Conservation (phyloP, 2,888 invertebrate species). For the Brenthis hecate region DNA sequence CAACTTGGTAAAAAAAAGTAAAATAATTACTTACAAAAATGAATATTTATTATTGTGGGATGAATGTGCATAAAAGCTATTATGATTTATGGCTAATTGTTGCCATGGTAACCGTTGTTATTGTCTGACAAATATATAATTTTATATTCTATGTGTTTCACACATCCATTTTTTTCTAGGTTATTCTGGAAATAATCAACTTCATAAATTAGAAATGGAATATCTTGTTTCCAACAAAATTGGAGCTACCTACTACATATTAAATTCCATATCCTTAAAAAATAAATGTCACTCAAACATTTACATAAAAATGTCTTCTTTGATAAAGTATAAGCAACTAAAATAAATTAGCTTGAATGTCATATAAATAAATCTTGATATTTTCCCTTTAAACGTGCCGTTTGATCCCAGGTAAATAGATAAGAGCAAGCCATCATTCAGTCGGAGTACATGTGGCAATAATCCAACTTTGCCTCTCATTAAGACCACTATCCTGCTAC, state of each 20-base stretch:
- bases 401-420: slow-evolving; percentile 45
- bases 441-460: slow-evolving; percentile 53
- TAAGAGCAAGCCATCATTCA: slow-evolving; percentile 50
- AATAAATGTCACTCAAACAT: slow-evolving; percentile 32
- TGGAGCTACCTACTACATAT: neutral
- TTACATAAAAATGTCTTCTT: slow-evolving; percentile 36
- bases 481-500: slow-evolving; percentile 65
- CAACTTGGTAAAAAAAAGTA: too few species aligned
- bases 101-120: too few species aligned
- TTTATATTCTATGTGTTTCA: too few species aligned
- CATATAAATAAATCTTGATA: slow-evolving; percentile 43
- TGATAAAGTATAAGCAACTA: slow-evolving; percentile 39
- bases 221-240: too few species aligned
- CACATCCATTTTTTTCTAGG: too few species aligned
- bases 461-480: slow-evolving; percentile 64
- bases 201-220: too few species aligned
- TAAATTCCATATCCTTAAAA: slow-evolving; percentile 32
- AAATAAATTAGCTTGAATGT: slow-evolving; percentile 43
- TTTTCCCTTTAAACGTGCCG: slow-evolving; percentile 40
- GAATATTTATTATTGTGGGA: too few species aligned
- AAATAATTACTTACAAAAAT: too few species aligned
- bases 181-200: too few species aligned
- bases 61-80: too few species aligned
- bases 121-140: too few species aligned
- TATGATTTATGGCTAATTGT: too few species aligned